phyloP scores from a whole-genome alignment of 2,113 vertebrate genomes.

The Lynx canadensis region DNA sequence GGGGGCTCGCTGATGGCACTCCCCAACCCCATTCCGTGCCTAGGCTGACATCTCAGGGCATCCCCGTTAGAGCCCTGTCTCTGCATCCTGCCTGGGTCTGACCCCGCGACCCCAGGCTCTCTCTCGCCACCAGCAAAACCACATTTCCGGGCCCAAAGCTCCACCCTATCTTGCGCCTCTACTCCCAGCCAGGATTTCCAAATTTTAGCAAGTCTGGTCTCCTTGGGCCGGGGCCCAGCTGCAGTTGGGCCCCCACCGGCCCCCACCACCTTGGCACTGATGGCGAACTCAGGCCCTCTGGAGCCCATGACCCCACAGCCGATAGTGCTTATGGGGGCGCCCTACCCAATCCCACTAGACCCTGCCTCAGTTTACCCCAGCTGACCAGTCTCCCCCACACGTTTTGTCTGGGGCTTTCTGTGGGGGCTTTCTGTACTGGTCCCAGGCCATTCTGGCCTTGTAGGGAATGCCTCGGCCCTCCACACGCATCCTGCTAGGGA shows the following conservation, averaged over 20 bases:
- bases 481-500: not conserved
- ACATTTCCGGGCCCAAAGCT: not conserved
- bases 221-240: rapidly evolving
- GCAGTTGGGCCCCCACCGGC: rapidly evolving
- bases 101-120: rapidly evolving
- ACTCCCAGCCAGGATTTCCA: not conserved
- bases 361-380: not conserved
- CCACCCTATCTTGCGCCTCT: not conserved
- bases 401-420: not conserved
- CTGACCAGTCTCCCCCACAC: rapidly evolving
- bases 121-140: not conserved
- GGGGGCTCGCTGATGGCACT: not conserved
- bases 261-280: not conserved
- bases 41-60: rapidly evolving
- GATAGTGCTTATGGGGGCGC: rapidly evolving
- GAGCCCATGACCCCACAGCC: not conserved
- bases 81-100: rapidly evolving
- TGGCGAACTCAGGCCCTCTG: not conserved
- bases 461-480: too few relatives aligned
- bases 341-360: not conserved
- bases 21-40: rapidly evolving
- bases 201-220: too few relatives aligned
- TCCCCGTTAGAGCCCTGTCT: too few relatives aligned
- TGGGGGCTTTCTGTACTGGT: rapidly evolving
- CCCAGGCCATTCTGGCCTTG: not conserved